Evolutionary conservation across 30 jellyfish, hydroid and myxozoan species (phyloP).

Genomic region (Turritopsis dohrnii): DNA sequence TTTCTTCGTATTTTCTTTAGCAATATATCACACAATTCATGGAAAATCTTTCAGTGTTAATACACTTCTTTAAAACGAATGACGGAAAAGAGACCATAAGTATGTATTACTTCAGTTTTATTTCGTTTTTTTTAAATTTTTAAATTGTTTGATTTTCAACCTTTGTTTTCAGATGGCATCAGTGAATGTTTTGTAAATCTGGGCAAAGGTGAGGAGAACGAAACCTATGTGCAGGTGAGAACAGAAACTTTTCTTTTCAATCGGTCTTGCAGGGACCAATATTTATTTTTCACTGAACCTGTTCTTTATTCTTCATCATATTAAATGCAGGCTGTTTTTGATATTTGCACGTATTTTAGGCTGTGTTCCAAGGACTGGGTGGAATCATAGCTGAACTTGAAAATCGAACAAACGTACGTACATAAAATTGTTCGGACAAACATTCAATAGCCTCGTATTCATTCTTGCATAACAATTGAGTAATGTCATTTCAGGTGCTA

Average conservation of each 20-base stretch:
- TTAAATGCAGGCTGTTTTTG: too few relatives aligned
- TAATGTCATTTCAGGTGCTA: constrained; percentile 37
- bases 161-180: constrained; percentile 45
- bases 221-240: constrained; percentile 75
- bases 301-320: too few relatives aligned
- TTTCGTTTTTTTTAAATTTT: too few relatives aligned
- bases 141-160: too few relatives aligned
- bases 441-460: not conserved
- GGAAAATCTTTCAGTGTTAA: constrained; percentile 31
- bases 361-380: constrained; percentile 19
- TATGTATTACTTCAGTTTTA: too few relatives aligned
- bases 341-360: too few relatives aligned
- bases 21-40: constrained; percentile 28
- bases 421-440: not conserved
- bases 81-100: constrained; percentile 16
- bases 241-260: not conserved
- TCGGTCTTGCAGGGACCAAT: too few relatives aligned
- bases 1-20: constrained; percentile 8
- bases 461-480: not conserved
- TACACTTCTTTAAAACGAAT: constrained; percentile 30
- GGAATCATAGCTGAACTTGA: constrained; percentile 29
- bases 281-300: too few relatives aligned
- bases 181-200: constrained; percentile 50
- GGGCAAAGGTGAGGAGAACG: constrained; percentile 63
- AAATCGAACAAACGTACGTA: constrained; percentile 27